Conservation (phyloP, 2,888 invertebrate genomes). For the Dugesia japonica region DNA sequence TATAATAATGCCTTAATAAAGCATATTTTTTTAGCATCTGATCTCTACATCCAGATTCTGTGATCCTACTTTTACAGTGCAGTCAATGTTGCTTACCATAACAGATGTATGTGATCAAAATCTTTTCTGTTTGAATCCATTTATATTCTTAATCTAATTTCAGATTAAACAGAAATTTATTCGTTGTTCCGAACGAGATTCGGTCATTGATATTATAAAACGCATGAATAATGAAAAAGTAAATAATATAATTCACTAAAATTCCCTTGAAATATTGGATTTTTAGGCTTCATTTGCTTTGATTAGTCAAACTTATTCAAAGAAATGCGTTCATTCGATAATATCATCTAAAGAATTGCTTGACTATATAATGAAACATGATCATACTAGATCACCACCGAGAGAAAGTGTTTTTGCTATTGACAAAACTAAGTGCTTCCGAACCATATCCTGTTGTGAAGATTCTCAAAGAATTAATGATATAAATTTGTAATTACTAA, state of each 20-base stretch:
- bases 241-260: neutral
- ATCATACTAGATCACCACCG: neutral
- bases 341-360: neutral
- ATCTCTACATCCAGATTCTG: neutral
- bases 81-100: neutral
- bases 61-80: neutral
- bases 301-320: neutral
- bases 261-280: neutral
- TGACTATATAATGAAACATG: conserved; percentile 7
- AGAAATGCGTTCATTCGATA: neutral
- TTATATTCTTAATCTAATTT: no score
- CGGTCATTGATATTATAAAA: neutral
- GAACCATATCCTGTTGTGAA: neutral
- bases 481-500: neutral
- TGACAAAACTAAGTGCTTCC: neutral
- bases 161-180: neutral
- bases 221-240: neutral
- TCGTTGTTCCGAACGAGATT: neutral
- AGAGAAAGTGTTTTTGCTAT: neutral
- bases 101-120: neutral
- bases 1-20: no score
- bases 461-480: neutral
- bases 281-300: neutral
- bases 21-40: neutral
- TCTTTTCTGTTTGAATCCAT: no score